Evolutionary conservation across 2,888 invertebrate species (phyloP).

Genomic region (Abscondita cerata): DNA sequence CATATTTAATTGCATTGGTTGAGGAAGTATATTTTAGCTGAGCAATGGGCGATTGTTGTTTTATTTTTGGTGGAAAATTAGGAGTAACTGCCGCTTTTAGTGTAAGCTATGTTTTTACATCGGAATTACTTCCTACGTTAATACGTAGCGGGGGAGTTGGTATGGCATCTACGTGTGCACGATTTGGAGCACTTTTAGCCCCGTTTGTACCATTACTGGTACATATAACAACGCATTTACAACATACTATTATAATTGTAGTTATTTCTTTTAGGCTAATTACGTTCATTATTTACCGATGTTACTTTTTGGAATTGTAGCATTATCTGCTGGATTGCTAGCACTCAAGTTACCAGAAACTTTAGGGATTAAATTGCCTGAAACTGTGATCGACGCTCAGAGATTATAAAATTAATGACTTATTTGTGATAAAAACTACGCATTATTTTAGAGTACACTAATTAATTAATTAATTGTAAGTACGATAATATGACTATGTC

Average conservation of each 20-base stretch:
- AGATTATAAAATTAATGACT: conserved; percentile 39
- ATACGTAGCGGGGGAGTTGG: conserved; percentile 68
- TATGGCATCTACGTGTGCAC: conserved; percentile 65
- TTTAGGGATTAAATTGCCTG: conserved; percentile 66
- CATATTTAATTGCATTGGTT: background rate
- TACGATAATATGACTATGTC: too few species aligned
- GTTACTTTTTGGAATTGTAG: conserved; percentile 63
- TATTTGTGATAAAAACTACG: background rate
- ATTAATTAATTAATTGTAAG: too few species aligned
- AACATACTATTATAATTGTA: too few species aligned
- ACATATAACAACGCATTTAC: too few species aligned
- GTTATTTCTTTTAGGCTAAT: conserved; percentile 56
- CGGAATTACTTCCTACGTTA: conserved; percentile 63
- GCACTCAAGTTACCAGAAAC: conserved; percentile 70
- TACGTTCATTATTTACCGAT: conserved; percentile 62
- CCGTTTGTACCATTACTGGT: conserved; percentile 69
- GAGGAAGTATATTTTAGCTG: conserved; percentile 53
- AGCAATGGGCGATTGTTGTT: conserved; percentile 62
- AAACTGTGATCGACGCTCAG: conserved; percentile 64
- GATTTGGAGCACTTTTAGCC: conserved; percentile 67
- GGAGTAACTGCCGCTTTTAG: conserved; percentile 70
- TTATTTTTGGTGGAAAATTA: conserved; percentile 68
- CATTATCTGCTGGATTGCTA: conserved; percentile 62
- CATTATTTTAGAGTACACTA: too few species aligned
- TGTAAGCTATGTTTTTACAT: conserved; percentile 68